phyloP scores from a whole-genome alignment of 2,113 vertebrate genomes.

The Chloroceryle aenea region DNA sequence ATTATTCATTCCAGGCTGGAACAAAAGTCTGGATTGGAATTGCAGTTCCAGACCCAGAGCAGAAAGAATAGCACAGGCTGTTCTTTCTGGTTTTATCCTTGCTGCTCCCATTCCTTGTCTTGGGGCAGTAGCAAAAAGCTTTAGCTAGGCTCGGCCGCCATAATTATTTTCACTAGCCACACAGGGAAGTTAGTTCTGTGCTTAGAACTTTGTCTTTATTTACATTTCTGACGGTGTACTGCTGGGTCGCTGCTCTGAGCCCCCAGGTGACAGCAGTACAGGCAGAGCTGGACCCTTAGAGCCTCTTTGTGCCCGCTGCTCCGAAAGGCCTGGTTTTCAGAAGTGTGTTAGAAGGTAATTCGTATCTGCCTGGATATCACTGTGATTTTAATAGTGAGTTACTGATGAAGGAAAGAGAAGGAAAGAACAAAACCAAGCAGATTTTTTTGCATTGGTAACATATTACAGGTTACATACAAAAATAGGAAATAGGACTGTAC shows the following conservation, averaged over 20 bases:
- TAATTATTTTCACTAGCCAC: neutral
- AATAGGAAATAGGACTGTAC: neutral
- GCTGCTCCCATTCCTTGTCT: neutral
- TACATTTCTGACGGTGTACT: neutral
- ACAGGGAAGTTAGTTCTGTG: neutral
- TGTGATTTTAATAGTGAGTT: neutral
- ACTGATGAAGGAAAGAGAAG: neutral
- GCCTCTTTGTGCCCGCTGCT: neutral
- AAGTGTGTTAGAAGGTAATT: neutral
- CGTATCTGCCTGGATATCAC: neutral
- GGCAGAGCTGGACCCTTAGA: neutral
- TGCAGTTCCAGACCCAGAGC: neutral
- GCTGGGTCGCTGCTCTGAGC: neutral
- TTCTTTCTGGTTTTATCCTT: neutral
- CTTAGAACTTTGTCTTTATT: neutral
- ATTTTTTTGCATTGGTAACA: neutral
- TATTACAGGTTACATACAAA: neutral
- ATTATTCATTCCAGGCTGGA: conserved; percentile 28
- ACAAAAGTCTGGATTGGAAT: conserved; percentile 28
- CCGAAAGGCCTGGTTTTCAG: neutral
- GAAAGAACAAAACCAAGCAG: neutral
- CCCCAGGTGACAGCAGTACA: neutral
- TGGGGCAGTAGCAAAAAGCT: neutral
- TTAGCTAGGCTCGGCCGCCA: rapidly evolving
- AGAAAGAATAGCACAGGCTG: neutral